These are phyloP conservation scores for Pyrrhia umbra DNA, from an alignment of 2,888 invertebrate genomes.

Conservation along the genomic window DNA sequence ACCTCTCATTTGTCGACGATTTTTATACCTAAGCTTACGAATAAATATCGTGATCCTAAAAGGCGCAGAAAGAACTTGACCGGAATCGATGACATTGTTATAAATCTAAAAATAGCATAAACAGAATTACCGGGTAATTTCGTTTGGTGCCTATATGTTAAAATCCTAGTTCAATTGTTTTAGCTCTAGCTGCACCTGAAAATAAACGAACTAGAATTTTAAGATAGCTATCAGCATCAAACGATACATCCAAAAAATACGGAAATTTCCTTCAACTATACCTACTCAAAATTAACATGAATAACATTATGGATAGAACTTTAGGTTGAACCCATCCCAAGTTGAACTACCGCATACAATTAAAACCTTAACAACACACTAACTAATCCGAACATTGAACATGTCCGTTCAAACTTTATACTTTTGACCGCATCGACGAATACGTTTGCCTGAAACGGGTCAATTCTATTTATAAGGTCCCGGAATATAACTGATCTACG, in stretches of 20 bases:
- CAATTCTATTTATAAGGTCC: conserved; percentile 33
- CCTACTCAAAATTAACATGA: conserved; percentile 39
- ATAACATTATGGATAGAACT: conserved; percentile 27
- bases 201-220: not conserved
- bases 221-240: conserved; percentile 30
- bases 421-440: conserved; percentile 38
- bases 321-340: conserved; percentile 10
- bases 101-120: no score
- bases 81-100: no score
- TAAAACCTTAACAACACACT: conserved; percentile 38
- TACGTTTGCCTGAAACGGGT: conserved; percentile 28
- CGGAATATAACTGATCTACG: not conserved
- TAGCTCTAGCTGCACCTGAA: not conserved
- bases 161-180: no score
- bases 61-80: conserved; percentile 11
- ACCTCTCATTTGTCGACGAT: conserved; percentile 6
- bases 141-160: no score
- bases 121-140: no score
- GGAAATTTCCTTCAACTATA: conserved; percentile 38
- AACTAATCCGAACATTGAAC: conserved; percentile 56
- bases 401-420: conserved; percentile 51
- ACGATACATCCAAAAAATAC: conserved; percentile 8
- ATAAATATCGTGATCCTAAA: not conserved
- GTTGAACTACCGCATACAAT: conserved; percentile 42
- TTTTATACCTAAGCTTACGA: conserved; percentile 20